Conservation (phyloP, 2,113 vertebrate genomes). For the Cyprinodon brontotheroides region DNA sequence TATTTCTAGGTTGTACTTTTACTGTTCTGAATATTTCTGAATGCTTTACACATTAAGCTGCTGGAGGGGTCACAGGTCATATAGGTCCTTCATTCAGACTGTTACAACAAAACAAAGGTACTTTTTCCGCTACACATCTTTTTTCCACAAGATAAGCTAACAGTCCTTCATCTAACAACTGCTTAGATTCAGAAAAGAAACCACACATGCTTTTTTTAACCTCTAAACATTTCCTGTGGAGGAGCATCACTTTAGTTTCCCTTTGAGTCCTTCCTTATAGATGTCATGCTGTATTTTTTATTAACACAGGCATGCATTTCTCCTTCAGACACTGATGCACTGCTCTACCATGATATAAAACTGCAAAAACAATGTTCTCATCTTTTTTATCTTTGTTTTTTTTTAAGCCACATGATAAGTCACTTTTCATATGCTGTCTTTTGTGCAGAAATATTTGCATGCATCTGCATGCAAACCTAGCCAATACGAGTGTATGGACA, state of each 20-base stretch:
- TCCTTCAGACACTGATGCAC: not conserved
- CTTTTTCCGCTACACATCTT: constrained; percentile 14
- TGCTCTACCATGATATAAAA: not conserved
- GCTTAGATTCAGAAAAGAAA: constrained; percentile 1
- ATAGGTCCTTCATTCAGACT: not conserved
- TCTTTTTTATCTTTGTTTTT: not conserved
- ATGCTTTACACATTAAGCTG: not conserved
- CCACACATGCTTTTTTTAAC: constrained; percentile 16
- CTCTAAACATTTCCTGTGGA: constrained; percentile 35
- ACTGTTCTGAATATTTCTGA: not conserved
- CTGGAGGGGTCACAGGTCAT: not conserved
- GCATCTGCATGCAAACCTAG: constrained; percentile 1
- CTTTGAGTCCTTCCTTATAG: not conserved
- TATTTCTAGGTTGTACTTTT: not conserved
- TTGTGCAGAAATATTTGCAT: constrained; percentile 38
- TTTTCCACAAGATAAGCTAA: too few relatives aligned
- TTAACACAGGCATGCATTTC: not conserved
- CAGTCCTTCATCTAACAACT: not conserved
- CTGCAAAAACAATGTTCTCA: not conserved
- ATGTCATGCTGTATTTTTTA: not conserved
- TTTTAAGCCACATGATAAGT: constrained; percentile 20
- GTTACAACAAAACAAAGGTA: constrained; percentile 20
- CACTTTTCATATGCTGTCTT: constrained; percentile 14
- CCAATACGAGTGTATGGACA: constrained; percentile 5
- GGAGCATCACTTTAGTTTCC: constrained; percentile 17